Conservation (phyloP, 2,113 vertebrate genomes). For the Channa maculata region DNA sequence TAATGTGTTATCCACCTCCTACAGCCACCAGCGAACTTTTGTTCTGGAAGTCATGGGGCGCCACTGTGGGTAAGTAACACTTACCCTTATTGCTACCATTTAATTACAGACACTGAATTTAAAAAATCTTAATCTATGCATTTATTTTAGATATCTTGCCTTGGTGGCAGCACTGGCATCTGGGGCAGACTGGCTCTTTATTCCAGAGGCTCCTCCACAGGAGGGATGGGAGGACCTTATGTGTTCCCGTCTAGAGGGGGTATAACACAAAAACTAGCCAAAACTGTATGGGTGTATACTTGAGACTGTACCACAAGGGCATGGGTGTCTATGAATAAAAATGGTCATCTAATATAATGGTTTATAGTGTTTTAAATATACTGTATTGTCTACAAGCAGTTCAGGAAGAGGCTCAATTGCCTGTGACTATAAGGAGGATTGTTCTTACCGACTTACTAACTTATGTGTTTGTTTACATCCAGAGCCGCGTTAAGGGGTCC, state of each 20-base stretch:
- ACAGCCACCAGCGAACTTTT: slow-evolving; percentile 95
- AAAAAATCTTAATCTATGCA: not conserved
- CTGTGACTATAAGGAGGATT: not conserved
- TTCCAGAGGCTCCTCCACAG: slow-evolving; percentile 91
- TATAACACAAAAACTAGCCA: slow-evolving; percentile 61
- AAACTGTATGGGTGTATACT: not conserved
- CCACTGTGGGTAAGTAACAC: slow-evolving; percentile 91
- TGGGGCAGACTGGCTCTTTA: slow-evolving; percentile 96
- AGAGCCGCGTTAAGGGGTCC: slow-evolving; percentile 91
- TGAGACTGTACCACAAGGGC: not conserved
- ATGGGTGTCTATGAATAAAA: too few species aligned
- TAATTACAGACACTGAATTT: not conserved
- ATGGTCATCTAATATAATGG: too few species aligned
- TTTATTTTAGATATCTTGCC: slow-evolving; percentile 62
- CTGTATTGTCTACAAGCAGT: not conserved
- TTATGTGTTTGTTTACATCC: slow-evolving; percentile 18
- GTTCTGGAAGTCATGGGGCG: slow-evolving; percentile 97
- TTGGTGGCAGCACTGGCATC: slow-evolving; percentile 94
- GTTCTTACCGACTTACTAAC: not conserved
- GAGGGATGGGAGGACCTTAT: slow-evolving; percentile 93
- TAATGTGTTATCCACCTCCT: slow-evolving; percentile 2
- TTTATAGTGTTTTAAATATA: too few species aligned
- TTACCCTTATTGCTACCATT: not conserved
- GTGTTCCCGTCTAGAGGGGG: slow-evolving; percentile 90
- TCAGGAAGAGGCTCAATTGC: not conserved